Evolutionary conservation across 2,888 invertebrate genomes (phyloP).

Genomic region (Euzetes globulus): DNA sequence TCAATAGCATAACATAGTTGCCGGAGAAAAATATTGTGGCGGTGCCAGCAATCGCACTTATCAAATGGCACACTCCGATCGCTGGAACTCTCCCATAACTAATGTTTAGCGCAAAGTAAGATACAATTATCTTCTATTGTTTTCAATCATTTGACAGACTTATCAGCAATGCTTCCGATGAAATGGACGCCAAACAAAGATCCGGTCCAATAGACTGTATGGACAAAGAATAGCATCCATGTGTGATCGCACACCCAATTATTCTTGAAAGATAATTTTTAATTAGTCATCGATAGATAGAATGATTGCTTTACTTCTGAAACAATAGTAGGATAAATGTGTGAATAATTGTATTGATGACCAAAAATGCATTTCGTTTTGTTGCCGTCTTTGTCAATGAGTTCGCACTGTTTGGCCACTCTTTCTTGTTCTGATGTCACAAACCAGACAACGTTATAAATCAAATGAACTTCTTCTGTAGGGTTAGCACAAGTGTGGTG

Average conservation of each 20-base stretch:
- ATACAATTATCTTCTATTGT: no score
- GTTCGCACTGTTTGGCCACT: background rate
- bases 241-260: background rate
- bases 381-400: background rate
- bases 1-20: constrained; percentile 10
- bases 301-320: no score
- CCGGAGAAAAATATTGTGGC: constrained; percentile 3
- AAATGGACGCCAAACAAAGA: background rate
- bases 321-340: constrained; percentile 68
- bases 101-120: background rate
- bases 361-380: constrained; percentile 58
- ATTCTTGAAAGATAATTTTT: background rate
- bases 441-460: background rate
- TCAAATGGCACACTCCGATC: constrained; percentile 17
- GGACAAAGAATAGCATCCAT: background rate
- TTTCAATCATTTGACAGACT: background rate
- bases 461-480: background rate
- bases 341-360: constrained; percentile 67
- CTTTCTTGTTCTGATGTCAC: background rate
- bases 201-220: background rate
- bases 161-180: background rate
- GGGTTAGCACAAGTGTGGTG: constrained; percentile 13
- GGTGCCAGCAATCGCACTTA: constrained; percentile 19
- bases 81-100: constrained; percentile 30
- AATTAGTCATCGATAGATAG: no score